Base-by-base conservation (phyloP, 2,113 vertebrate genomes). In the Tenebrosternarchus preto region DNA sequence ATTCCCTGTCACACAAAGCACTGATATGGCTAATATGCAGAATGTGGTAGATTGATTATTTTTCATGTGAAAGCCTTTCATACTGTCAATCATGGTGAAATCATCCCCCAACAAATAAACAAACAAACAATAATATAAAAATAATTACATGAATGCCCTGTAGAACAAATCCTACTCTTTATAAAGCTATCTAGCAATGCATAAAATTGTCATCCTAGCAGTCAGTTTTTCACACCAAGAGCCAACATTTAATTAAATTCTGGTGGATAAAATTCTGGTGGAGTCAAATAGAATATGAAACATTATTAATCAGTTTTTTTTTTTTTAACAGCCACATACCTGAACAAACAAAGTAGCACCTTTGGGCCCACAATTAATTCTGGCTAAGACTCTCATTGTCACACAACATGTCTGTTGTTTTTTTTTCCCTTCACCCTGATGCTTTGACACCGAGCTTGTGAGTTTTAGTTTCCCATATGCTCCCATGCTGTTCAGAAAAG, bases 351-450 rank as follows among this genome's bases (percentile, higher is more conserved):
- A n/a, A 31, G 39, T 8, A 2, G 20, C 33, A 36, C 64, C 64
- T 24, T 68, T 36, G 36, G 64, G 25, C 9, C 55, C 61, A 70
- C 27, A 29, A 27, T 61, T 83, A 36, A 76, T 76, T 67, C 76
- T 22, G 46, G 66, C 69, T 73, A 53, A 46, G 81, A 43, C 56
- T 64, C 50, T n/a, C 39, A 50, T 75, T 60, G 60, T 50, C 43
- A 50, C 43, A 50, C 9, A 12, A 12, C 43, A 50, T 50, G 43
- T 73, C 36, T 68, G 46, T 59, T 67, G 60, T n/a, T 74, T 60
- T 39, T 83, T 66, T 73, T 67, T 77, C 25, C 70, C 39, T 36
- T 80, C 73, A 67, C 78, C 77, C 80, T 83, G 78, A 83, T 73
- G 68, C 53, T 80, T 74, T 59, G 75, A 57, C 64, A 76, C 50